These are phyloP conservation scores for Drosophila lini DNA, from an alignment of 1,140 invertebrate genomes.

Conservation along the genomic window DNA sequence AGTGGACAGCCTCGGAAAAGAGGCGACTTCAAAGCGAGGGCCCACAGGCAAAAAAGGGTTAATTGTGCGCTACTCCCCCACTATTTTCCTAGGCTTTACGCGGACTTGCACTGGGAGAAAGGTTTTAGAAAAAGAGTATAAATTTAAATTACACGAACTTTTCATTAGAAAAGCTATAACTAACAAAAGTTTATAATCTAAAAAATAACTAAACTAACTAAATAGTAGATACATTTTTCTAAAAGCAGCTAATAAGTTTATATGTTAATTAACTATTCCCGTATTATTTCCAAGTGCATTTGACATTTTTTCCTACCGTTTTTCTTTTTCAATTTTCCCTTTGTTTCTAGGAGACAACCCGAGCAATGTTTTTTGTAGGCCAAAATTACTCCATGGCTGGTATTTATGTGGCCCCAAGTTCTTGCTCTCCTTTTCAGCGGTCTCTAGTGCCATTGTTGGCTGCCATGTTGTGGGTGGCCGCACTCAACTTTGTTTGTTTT, in stretches of 20 bases:
- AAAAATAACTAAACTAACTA: not conserved
- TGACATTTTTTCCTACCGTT: not conserved
- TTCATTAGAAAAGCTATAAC: not conserved
- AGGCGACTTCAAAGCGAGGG: conserved; percentile 38
- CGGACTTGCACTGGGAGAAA: conserved; percentile 16
- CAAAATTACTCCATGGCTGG: conserved; percentile 53
- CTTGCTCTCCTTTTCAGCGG: conserved; percentile 29
- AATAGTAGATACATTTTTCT: not conserved
- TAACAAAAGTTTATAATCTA: not conserved
- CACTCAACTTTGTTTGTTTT: conserved; percentile 60
- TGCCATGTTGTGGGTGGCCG: conserved; percentile 63
- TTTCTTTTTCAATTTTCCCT: conserved; percentile 16
- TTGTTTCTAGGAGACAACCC: conserved; percentile 15
- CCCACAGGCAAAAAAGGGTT: conserved; percentile 58
- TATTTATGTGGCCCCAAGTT: conserved; percentile 32
- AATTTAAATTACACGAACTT: too few species aligned
- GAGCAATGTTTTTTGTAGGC: conserved; percentile 32
- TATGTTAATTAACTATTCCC: not conserved
- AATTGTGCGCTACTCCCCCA: conserved; percentile 47
- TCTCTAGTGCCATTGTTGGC: conserved; percentile 30
- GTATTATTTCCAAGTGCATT: conserved; percentile 1
- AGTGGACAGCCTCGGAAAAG: conserved; percentile 40
- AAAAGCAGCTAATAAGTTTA: not conserved
- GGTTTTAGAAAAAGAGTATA: not conserved
- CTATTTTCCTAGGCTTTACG: conserved; percentile 14